phyloP scores from a whole-genome alignment of 2,113 vertebrate species.

The Polypterus bichir region DNA sequence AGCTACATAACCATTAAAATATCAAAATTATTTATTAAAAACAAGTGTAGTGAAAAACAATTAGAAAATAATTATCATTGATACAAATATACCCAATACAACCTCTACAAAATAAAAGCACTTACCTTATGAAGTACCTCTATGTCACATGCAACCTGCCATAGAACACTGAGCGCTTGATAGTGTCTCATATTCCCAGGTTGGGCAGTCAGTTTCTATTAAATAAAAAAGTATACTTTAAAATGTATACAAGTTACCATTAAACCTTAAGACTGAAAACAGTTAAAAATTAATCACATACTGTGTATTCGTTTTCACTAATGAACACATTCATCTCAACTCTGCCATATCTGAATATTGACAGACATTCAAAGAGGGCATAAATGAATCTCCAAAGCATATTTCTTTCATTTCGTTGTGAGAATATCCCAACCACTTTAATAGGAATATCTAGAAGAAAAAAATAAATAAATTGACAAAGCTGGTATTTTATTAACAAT shows the following conservation, averaged over 20 bases:
- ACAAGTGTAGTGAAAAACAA: background rate
- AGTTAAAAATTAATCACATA: conserved; percentile 26
- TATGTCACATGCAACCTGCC: conserved; percentile 76
- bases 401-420: conserved; percentile 46
- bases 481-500: too few species aligned
- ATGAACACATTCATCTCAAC: conserved; percentile 77
- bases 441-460: conserved; percentile 60
- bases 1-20: too few species aligned
- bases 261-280: too few species aligned
- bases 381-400: conserved; percentile 68
- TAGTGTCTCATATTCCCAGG: conserved; percentile 50
- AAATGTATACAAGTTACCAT: too few species aligned
- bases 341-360: conserved; percentile 75
- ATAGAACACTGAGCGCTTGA: conserved; percentile 59
- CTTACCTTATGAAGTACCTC: conserved; percentile 71
- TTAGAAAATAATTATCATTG: background rate
- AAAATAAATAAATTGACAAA: background rate
- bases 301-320: conserved; percentile 69
- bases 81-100: background rate
- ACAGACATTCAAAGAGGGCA: conserved; percentile 59
- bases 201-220: conserved; percentile 53
- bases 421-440: conserved; percentile 72
- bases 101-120: background rate
- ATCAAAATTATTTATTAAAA: background rate
- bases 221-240: conserved; percentile 1